These are phyloP conservation scores for Hippocampus comes DNA, from an alignment of 2,113 vertebrate species.

Conservation along the genomic window DNA sequence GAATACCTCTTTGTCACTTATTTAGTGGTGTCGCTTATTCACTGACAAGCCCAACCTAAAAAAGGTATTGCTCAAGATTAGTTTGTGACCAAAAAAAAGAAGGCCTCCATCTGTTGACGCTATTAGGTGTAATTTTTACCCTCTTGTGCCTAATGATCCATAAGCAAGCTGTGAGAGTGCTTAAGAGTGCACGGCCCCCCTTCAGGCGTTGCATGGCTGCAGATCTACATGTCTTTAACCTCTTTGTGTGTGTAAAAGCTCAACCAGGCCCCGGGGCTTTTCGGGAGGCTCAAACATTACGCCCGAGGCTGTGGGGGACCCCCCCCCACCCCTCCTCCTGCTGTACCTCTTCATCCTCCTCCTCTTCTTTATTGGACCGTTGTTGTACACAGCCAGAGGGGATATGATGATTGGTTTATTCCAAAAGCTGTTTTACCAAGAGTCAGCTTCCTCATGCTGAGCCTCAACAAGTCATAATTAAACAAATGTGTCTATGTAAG, in stretches of 20 bases:
- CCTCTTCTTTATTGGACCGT: conserved; percentile 40
- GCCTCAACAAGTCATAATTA: conserved; percentile 72
- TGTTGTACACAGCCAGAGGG: conserved; percentile 51
- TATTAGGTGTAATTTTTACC: conserved; percentile 90
- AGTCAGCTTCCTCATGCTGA: conserved; percentile 64
- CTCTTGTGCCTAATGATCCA: conserved; percentile 89
- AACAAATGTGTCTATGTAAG: conserved; percentile 58
- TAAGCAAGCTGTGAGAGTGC: conserved; percentile 77
- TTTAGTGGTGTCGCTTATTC: conserved; percentile 57
- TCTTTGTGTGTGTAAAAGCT: conserved; percentile 62
- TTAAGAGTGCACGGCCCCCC: conserved; percentile 63
- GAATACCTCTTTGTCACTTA: conserved; percentile 50
- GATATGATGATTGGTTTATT: conserved; percentile 62
- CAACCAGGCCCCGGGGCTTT: conserved; percentile 60
- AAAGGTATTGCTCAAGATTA: conserved; percentile 63
- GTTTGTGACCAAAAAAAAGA: conserved; percentile 68
- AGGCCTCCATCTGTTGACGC: conserved; percentile 95
- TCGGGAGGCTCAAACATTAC: conserved; percentile 50
- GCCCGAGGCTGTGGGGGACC: conserved; percentile 56
- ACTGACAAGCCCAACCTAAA: conserved; percentile 65
- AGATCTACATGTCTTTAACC: conserved; percentile 80
- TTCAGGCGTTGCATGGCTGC: conserved; percentile 66
- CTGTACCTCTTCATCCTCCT: conserved; percentile 9
- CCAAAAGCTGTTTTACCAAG: conserved; percentile 66
- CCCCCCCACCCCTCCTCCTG: conserved; percentile 7